These are phyloP conservation scores for Borostomias antarcticus DNA, from an alignment of 2,797 vertebrate species.

Conservation along the genomic window DNA sequence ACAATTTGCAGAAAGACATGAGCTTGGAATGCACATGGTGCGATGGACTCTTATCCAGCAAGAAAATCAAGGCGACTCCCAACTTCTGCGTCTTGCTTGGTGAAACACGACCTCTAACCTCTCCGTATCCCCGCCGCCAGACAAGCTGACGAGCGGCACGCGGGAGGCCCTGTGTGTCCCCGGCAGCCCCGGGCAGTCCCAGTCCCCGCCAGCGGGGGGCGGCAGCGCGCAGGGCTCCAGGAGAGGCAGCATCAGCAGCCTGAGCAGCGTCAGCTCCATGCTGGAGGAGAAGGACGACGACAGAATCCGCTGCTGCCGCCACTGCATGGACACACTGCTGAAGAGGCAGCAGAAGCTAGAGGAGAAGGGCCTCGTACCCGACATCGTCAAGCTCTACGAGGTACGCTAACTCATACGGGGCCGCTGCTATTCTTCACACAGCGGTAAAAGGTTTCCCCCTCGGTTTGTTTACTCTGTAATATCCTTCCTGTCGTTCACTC, in stretches of 20 bases:
- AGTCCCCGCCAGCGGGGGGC: conserved; percentile 58
- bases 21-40: not conserved
- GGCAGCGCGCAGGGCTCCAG: conserved; percentile 81
- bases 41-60: not conserved
- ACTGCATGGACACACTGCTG: conserved; percentile 91
- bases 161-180: conserved; percentile 83
- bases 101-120: not conserved
- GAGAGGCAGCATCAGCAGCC: conserved; percentile 91
- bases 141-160: conserved; percentile 90
- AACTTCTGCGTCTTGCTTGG: not conserved
- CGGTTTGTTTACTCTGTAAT: conserved; percentile 25
- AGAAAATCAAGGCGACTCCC: not conserved
- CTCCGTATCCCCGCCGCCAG: conserved; percentile 61
- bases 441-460: not conserved
- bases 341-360: conserved; percentile 93
- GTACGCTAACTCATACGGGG: conserved; percentile 61
- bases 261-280: conserved; percentile 92
- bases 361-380: conserved; percentile 87
- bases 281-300: conserved; percentile 96
- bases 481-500: conserved; percentile 32
- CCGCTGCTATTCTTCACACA: not conserved
- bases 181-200: conserved; percentile 82
- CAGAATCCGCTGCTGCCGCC: conserved; percentile 90
- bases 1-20: too few species aligned
- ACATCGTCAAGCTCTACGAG: conserved; percentile 92